A percentile compares a stretch with the other conserved stretches of the same genome.
Evolutionary conservation across 2,113 vertebrate genomes (phyloP).

Genomic region (Oenanthe oenanthe): DNA sequence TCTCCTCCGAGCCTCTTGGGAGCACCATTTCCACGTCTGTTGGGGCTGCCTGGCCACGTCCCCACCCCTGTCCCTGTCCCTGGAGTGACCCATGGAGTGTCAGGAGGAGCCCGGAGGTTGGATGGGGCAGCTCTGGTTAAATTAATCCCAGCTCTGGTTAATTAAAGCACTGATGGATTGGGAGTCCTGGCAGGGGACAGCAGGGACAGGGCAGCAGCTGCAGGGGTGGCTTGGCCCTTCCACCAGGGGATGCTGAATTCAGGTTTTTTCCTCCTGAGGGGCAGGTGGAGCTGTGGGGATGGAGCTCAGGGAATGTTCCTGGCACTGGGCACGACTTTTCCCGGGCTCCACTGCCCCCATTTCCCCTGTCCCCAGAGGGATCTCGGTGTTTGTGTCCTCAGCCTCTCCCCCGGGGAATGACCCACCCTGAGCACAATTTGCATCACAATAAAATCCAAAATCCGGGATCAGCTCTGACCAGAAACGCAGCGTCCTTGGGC

Average conservation of each 20-base stretch:
- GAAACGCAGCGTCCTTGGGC: background rate
- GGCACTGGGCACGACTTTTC: background rate
- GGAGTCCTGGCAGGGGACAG: background rate
- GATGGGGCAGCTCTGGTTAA: background rate
- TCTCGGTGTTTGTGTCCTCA: background rate
- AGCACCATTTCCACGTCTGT: conserved; percentile 41
- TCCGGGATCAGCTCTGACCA: background rate
- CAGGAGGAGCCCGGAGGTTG: background rate
- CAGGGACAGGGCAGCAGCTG: background rate
- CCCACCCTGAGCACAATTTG: background rate
- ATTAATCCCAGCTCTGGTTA: background rate
- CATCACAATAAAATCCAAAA: background rate
- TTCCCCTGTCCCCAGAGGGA: background rate
- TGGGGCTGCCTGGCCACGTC: background rate
- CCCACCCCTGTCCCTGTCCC: background rate
- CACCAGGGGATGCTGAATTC: background rate
- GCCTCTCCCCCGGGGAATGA: background rate
- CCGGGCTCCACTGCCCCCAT: background rate
- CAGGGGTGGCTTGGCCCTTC: background rate
- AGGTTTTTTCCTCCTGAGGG: background rate
- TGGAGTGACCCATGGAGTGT: background rate
- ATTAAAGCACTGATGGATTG: background rate
- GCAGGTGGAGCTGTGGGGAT: background rate
- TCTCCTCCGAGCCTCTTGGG: background rate
- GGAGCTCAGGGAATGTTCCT: background rate